Conservation (phyloP, 1,140 invertebrate species). For the Drosophila sechellia region DNA sequence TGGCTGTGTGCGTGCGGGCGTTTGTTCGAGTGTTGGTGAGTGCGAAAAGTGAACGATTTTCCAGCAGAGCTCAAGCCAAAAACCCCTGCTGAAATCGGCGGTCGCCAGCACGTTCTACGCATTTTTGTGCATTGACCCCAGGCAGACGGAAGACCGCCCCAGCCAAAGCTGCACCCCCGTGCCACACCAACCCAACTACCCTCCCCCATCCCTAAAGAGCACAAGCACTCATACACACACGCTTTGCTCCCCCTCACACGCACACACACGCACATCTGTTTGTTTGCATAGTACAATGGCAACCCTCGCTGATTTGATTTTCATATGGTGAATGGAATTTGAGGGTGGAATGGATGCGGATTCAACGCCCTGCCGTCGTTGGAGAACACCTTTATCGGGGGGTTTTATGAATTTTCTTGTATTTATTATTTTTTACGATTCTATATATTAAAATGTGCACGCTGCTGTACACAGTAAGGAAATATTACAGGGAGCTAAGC, state of each 20-base stretch:
- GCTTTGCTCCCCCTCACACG: slow-evolving; percentile 2
- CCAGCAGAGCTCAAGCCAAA: slow-evolving; percentile 21
- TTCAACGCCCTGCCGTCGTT: slow-evolving; percentile 28
- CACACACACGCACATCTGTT: slow-evolving; percentile 17
- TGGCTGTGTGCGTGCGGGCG: neutral
- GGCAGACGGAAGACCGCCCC: slow-evolving; percentile 36
- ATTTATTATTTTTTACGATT: slow-evolving; percentile 45
- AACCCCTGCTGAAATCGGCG: slow-evolving; percentile 23
- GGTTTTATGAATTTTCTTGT: slow-evolving; percentile 52
- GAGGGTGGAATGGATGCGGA: slow-evolving; percentile 21
- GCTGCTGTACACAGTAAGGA: slow-evolving; percentile 2
- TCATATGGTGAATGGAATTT: slow-evolving; percentile 44
- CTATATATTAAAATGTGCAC: slow-evolving; percentile 38
- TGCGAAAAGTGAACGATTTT: slow-evolving; percentile 59
- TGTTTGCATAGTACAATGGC: slow-evolving; percentile 52
- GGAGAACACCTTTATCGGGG: slow-evolving; percentile 37
- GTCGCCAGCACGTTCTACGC: slow-evolving; percentile 70
- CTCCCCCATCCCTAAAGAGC: slow-evolving; percentile 9
- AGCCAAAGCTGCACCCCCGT: neutral
- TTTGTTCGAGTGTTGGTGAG: slow-evolving; percentile 22
- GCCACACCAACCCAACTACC: neutral
- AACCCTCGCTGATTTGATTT: slow-evolving; percentile 75
- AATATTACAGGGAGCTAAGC: neutral
- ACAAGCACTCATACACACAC: slow-evolving; percentile 2
- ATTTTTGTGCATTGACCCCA: slow-evolving; percentile 81